phyloP scores from a whole-genome alignment of 2,797 vertebrate genomes.

The Paedocypris micromegethes region DNA sequence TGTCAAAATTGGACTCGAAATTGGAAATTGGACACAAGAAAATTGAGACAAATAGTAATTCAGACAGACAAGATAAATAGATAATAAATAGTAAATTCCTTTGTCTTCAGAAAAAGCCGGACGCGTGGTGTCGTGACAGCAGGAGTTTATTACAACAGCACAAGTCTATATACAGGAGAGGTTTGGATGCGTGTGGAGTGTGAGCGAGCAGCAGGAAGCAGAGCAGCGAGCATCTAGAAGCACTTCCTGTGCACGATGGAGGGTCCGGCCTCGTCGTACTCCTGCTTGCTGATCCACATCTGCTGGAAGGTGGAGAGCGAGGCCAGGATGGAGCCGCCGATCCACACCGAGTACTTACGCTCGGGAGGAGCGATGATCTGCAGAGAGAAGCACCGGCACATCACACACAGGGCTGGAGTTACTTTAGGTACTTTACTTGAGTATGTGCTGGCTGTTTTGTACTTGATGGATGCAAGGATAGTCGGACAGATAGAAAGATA shows the following conservation, averaged over 20 bases:
- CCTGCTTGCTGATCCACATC: constrained; percentile 91
- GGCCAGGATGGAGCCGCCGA: constrained; percentile 85
- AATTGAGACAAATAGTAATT: too few relatives aligned
- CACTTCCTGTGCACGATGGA: constrained; percentile 98
- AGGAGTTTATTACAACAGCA: constrained; percentile 44
- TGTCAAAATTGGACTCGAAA: too few relatives aligned
- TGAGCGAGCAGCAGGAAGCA: constrained; percentile 49
- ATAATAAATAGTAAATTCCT: too few relatives aligned
- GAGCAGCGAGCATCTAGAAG: constrained; percentile 78
- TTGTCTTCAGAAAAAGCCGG: neutral
- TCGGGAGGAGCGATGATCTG: constrained; percentile 97
- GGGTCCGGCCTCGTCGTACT: constrained; percentile 93
- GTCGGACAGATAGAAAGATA: too few relatives aligned
- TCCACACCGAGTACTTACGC: constrained; percentile 84
- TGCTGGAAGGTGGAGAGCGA: constrained; percentile 89
- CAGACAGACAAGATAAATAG: too few relatives aligned
- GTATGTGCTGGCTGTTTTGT: too few relatives aligned
- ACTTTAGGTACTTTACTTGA: too few relatives aligned
- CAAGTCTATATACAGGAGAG: constrained; percentile 73
- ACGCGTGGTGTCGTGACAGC: too few relatives aligned
- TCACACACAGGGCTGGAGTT: too few relatives aligned
- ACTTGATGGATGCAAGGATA: too few relatives aligned
- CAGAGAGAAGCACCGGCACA: neutral
- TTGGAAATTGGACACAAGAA: too few relatives aligned
- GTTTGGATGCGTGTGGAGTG: constrained; percentile 62